phyloP scores from a whole-genome alignment of 1,140 invertebrate species.

The Nebria ingens region DNA sequence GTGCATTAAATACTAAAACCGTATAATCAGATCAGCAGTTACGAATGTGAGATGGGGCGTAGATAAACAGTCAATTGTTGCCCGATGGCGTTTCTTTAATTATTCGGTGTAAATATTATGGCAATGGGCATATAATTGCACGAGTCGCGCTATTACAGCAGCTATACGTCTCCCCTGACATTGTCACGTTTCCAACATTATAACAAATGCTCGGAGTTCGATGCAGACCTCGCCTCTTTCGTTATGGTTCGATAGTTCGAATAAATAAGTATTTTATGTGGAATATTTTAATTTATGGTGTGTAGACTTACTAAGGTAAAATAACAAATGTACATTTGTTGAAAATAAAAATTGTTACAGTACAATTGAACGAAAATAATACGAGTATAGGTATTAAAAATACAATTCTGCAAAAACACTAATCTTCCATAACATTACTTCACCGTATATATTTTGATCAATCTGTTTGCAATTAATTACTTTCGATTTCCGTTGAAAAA shows the following conservation, averaged over 20 bases:
- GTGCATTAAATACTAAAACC: no score
- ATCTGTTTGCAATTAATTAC: no score
- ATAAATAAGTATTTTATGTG: constrained; percentile 2
- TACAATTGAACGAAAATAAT: no score
- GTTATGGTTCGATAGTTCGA: neutral
- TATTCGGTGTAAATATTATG: neutral
- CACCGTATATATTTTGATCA: no score
- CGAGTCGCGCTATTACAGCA: neutral
- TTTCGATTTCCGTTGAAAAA: no score
- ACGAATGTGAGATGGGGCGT: neutral
- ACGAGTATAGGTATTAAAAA: neutral
- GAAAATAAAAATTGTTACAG: no score
- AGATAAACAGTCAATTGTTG: neutral
- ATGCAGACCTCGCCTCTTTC: constrained; percentile 3
- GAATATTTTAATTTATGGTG: constrained; percentile 5
- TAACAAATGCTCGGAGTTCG: neutral
- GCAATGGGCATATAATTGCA: neutral
- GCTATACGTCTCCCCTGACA: neutral
- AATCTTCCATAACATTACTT: no score
- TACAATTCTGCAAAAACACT: neutral
- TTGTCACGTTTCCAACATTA: constrained; percentile 2
- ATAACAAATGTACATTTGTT: neutral
- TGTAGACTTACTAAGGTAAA: neutral
- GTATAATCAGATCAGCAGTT: no score
- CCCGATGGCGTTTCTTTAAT: neutral